Base-by-base conservation (phyloP, 2,113 vertebrate species). In the Chaenocephalus aceratus region DNA sequence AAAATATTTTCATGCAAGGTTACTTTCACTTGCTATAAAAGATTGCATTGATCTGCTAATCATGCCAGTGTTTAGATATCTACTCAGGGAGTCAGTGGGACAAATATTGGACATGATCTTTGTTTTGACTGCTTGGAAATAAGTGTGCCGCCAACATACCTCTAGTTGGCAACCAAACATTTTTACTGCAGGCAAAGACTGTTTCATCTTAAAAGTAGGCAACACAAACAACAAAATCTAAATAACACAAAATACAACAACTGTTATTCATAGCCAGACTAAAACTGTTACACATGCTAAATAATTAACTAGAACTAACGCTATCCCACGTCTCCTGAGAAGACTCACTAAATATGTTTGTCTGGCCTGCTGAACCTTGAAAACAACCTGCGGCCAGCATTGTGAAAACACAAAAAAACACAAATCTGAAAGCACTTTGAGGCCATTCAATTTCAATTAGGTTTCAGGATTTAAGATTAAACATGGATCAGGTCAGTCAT, bases 391-490 rank as follows among this genome's bases (percentile, higher is more conserved):
- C 18, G 30, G 64, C 21, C 12, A 30, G 18, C 12, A 2, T 66
- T 18, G 30, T 30, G 9, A n/a, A 30, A 69, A 58, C 0, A 51
- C 23, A 57, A 67, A 53, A 18, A 30, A 69, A 58, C 0, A 51
- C 23, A 57, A 63, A 48, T 21, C 49, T 13, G 8, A 63, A 61
- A 66, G 15, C 60, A 21, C 44, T 72, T 60, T 34, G 23, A 52
- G 16, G 14, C 12, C 60, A 69, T 46, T 58, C 51, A 18, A 12
- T 58, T 54, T 65, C 46, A 63, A 63, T 78, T 78, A 82, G 81
- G 70, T 51, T 12, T 71, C 4, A 41, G 71, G 82, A 79, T 89
- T 86, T 74, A 13, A 85, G 90, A 80, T 87, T 74, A 83, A 30
- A 41, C 5, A 0, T n/a, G 21, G 82, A 80, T 86, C 15, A 76